Base-by-base conservation (phyloP, 2,888 invertebrate genomes). In the Drosophila melanosoma region DNA sequence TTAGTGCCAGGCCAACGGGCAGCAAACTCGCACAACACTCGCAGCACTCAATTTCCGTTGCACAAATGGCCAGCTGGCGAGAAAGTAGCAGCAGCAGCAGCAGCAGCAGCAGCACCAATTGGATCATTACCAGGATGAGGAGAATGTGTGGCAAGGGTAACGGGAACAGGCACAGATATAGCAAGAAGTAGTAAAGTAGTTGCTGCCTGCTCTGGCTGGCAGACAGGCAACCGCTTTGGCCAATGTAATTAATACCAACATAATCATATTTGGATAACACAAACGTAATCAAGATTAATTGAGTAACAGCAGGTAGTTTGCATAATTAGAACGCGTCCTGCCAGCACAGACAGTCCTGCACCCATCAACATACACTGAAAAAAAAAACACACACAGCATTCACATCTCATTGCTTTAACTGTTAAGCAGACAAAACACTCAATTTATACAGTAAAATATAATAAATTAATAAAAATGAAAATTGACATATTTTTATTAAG, bases 221-320 rank as follows among this genome's bases (percentile, higher is more conserved):
- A 49, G 57, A n/a, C 42, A 15, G 64, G 54, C 57, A 54, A 40
- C 40, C 65, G 70, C 53, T 76, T 68, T 74, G 76, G 76, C 72
- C 85, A 75, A 80, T 79, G 86, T 90, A 87, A 90, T 87, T 87
- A 87, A 87, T 87, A 88, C 87, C 86, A 80, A 90, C 86, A 88
- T 87, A 87, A 87, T 87, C 90, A 90, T 86, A 90, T 87, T 87
- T 88, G 87, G 87, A 90, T 87, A 89, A 89, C 87, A 85, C 88
- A 88, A 88, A 86, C 88, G 88, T 85, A 88, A 90, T 90, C 87
- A 90, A 90, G 90, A 88, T 90, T 87, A 87, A 87, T 88, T 87
- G 89, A 83, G 86, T 83, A 87, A 82, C 90, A 85, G 88, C 90
- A 88, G 87, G 90, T 88, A 87, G 90, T 87, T 87, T 87, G 88